These are phyloP conservation scores for Brachionus asplanchnoidis DNA, from an alignment of 1,140 invertebrate species.

Conservation along the genomic window DNA sequence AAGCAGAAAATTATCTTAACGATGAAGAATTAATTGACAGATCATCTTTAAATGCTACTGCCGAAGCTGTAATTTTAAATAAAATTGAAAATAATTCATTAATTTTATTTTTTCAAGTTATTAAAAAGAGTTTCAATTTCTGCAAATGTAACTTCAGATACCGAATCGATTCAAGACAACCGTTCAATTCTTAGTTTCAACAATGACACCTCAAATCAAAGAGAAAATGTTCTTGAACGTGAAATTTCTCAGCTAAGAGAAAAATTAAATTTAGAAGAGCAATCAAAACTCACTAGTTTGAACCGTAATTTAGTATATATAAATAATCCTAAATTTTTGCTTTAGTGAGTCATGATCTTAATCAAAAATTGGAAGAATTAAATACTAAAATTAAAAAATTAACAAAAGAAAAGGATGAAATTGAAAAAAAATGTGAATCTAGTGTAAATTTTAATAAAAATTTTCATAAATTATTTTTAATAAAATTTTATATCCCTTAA, in stretches of 20 bases:
- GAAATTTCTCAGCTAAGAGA: background rate
- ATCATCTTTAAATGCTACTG: constrained; percentile 3
- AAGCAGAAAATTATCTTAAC: background rate
- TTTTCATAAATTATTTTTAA: background rate
- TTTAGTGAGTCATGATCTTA: background rate
- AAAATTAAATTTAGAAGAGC: background rate
- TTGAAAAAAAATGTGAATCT: background rate
- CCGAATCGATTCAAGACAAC: background rate
- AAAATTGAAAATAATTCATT: background rate
- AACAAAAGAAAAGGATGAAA: background rate
- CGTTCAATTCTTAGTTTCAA: constrained; percentile 7
- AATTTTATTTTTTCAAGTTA: background rate
- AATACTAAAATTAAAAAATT: background rate
- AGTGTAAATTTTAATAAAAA: background rate
- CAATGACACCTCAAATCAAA: background rate
- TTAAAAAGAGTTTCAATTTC: background rate
- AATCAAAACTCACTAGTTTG: background rate
- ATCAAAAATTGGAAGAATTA: background rate
- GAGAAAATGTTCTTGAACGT: background rate
- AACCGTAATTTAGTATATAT: background rate
- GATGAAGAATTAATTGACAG: background rate
- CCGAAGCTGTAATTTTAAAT: background rate
- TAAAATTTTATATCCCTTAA: background rate
- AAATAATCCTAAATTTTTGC: background rate
- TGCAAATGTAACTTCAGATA: background rate